These are phyloP conservation scores for Pheosia gnoma DNA, from an alignment of 2,888 invertebrate species.

Conservation along the genomic window DNA sequence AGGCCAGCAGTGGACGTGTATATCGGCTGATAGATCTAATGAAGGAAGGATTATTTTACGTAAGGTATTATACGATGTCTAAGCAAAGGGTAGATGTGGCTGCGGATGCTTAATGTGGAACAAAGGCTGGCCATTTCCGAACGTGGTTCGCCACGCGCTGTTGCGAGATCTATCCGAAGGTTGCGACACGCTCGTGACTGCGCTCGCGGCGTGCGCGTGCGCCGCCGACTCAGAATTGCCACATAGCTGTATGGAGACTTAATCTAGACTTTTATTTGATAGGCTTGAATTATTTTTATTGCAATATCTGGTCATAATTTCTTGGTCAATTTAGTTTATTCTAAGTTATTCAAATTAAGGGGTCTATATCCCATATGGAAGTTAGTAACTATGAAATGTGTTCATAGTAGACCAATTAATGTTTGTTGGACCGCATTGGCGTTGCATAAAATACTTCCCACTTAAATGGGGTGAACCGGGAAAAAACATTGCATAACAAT, in stretches of 20 bases:
- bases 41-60: neutral
- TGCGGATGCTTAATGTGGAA: constrained; percentile 43
- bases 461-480: neutral
- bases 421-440: neutral
- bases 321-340: no score
- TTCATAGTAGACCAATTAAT: no score
- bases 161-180: constrained; percentile 47
- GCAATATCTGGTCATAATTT: neutral
- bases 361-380: no score
- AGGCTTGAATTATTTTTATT: constrained; percentile 14
- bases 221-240: constrained; percentile 35
- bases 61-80: constrained; percentile 4
- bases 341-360: no score
- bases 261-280: constrained; percentile 30
- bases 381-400: no score
- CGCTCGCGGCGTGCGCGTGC: constrained; percentile 33
- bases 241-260: constrained; percentile 36
- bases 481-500: constrained; percentile 7
- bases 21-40: no score
- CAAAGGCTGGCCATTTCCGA: constrained; percentile 57
- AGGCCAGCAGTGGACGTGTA: no score
- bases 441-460: neutral
- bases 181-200: constrained; percentile 66
- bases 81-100: constrained; percentile 21
- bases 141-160: constrained; percentile 47